Percentiles rank a stretch among this genome's conserved stretches.
Conservation (phyloP, 2,797 vertebrate genomes). For the Anniella stebbinsi region DNA sequence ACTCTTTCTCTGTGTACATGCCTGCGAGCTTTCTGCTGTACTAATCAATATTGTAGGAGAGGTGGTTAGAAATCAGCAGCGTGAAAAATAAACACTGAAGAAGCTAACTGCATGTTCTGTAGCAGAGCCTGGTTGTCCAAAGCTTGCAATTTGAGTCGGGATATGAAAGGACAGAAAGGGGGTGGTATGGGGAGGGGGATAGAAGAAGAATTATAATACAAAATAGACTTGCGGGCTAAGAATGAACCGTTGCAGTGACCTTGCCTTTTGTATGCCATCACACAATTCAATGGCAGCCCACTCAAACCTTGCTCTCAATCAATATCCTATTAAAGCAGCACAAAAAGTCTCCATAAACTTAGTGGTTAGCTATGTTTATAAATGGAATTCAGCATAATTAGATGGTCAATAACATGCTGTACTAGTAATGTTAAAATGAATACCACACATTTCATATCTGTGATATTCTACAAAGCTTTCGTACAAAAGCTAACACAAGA, state of each 20-base stretch:
- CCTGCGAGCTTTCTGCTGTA: conserved; percentile 50
- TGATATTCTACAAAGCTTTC: conserved; percentile 63
- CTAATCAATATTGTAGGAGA: conserved; percentile 56
- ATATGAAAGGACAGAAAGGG: conserved; percentile 49
- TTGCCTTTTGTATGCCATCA: conserved; percentile 94
- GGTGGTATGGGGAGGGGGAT: conserved; percentile 56
- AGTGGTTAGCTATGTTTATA: conserved; percentile 91
- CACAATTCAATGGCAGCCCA: conserved; percentile 95
- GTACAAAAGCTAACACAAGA: conserved; percentile 44
- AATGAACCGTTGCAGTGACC: conserved; percentile 85
- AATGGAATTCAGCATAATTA: conserved; percentile 93
- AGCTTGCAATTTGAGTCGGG: conserved; percentile 65
- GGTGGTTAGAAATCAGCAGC: conserved; percentile 63
- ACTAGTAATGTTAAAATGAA: conserved; percentile 86
- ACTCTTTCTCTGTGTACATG: conserved; percentile 35
- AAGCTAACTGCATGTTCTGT: conserved; percentile 68
- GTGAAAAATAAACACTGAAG: conserved; percentile 71
- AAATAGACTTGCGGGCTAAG: conserved; percentile 76
- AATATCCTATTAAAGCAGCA: conserved; percentile 98
- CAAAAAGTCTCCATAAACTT: conserved; percentile 92
- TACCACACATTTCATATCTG: conserved; percentile 79
- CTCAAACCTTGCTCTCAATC: conserved; percentile 96
- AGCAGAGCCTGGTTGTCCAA: conserved; percentile 61
- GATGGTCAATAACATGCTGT: conserved; percentile 86
- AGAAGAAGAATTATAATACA: conserved; percentile 80